Percentiles rank a stretch among this genome's conserved stretches.
phyloP scores from a whole-genome alignment of 2,113 vertebrate genomes.

The Zootoca vivipara region DNA sequence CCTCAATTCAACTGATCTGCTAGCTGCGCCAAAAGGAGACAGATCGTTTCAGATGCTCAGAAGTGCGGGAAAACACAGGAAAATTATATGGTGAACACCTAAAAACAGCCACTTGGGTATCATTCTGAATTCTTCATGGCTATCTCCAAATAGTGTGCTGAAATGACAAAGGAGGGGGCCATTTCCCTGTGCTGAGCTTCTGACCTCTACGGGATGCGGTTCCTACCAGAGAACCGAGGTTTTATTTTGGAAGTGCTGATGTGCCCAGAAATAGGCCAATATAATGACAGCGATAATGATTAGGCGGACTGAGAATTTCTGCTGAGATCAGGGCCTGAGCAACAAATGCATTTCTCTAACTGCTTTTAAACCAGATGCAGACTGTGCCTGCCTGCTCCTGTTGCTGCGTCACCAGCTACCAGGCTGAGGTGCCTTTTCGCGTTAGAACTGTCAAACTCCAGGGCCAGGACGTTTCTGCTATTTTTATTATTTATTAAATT shows the following conservation, averaged over 20 bases:
- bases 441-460: constrained; percentile 11
- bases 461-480: background rate
- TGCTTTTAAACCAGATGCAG: constrained; percentile 11
- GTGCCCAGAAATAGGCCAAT: constrained; percentile 17
- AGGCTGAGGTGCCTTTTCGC: constrained; percentile 13
- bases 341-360: background rate
- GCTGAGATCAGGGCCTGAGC: constrained; percentile 20
- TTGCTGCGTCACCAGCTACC: background rate
- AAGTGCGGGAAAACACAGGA: no score
- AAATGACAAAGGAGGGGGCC: background rate
- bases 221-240: background rate
- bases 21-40: no score
- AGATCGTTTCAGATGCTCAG: no score
- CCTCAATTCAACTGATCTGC: no score
- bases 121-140: constrained; percentile 11
- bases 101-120: background rate
- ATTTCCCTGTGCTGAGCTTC: constrained; percentile 16
- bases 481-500: background rate
- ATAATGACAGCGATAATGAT: constrained; percentile 49
- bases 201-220: constrained; percentile 21
- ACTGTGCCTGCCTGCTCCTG: background rate
- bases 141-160: constrained; percentile 33
- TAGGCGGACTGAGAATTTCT: constrained; percentile 44
- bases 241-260: constrained; percentile 40
- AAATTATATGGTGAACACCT: no score